Evolutionary conservation across 2,888 invertebrate genomes (phyloP), one percentile per base, ranked within the genome.

Genomic region (Dryococelus australis): DNA sequence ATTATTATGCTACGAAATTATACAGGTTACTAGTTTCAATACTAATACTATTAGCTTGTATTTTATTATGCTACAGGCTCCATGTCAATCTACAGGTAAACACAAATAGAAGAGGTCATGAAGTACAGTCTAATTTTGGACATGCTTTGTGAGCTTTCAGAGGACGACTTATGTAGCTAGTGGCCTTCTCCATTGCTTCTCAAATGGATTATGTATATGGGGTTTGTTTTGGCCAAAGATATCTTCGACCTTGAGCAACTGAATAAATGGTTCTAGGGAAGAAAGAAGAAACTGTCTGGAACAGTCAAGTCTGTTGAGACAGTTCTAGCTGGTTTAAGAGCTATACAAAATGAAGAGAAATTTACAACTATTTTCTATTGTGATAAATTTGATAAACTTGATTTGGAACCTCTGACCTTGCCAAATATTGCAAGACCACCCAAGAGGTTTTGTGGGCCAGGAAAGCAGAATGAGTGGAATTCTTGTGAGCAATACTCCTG

Each of bases 51-150:
- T n/a, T n/a, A n/a, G n/a, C n/a, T n/a, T n/a, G n/a, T n/a, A n/a
- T n/a, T n/a, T n/a, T n/a, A n/a, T n/a, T n/a, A n/a, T n/a, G n/a
- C n/a, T n/a, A n/a, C n/a, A n/a, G n/a, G n/a, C n/a, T n/a, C 87
- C 53, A 65, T 86, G 81, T 87, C 86, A 81, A 87, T 78, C 81
- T 43, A 80, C 83, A 78, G 87, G 83, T 83, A 53, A 28, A 24
- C 85, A n/a, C 86, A 85, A 86, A 83, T 87, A 65, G 80, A 85
- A 51, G 81, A 80, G 43, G 83, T 81, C n/a, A 26, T 87, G 28
- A 51, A 28, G 26, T 87, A 86, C 65, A 9, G 43, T 35, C 43
- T 81, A 43, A 86, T 87, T 35, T 27, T 87, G 78, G 43, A 86
- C 27, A 84, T 43, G 65, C 86, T 87, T 35, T n/a, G 80, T 10